phyloP scores from a whole-genome alignment of 2,888 invertebrate species.

The Nomada goodeniana region DNA sequence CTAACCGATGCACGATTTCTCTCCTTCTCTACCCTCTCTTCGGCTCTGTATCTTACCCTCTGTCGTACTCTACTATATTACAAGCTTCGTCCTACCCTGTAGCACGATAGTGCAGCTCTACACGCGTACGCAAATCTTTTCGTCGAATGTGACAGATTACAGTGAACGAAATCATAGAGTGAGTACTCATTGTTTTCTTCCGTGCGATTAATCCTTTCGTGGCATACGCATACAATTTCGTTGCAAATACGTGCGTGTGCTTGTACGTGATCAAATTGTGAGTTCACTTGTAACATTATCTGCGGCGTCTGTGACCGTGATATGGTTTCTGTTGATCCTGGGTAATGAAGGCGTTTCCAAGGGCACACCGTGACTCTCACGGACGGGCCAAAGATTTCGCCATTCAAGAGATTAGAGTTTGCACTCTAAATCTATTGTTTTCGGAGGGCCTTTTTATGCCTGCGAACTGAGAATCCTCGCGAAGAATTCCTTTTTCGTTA shows the following conservation, averaged over 20 bases:
- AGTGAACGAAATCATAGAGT: slow-evolving; percentile 38
- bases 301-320: slow-evolving; percentile 41
- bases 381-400: slow-evolving; percentile 4
- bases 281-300: slow-evolving; percentile 31
- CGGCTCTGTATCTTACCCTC: slow-evolving; percentile 35
- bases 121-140: slow-evolving; percentile 33
- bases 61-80: not conserved
- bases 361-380: slow-evolving; percentile 39
- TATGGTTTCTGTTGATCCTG: slow-evolving; percentile 59
- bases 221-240: not conserved
- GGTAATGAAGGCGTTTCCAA: slow-evolving; percentile 58
- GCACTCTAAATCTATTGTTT: slow-evolving; percentile 31
- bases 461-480: not conserved
- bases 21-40: slow-evolving; percentile 44
- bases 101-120: slow-evolving; percentile 23
- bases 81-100: not conserved
- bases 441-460: not conserved
- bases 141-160: slow-evolving; percentile 44
- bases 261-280: slow-evolving; percentile 1
- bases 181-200: slow-evolving; percentile 52
- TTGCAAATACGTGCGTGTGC: not conserved
- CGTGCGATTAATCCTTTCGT: slow-evolving; percentile 25
- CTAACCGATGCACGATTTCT: slow-evolving; percentile 58
- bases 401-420: slow-evolving; percentile 4
- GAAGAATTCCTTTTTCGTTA: not conserved